A percentile compares a stretch with the other conserved stretches of the same genome.
These are phyloP conservation scores for Liposcelis brunnea DNA, from an alignment of 2,888 invertebrate genomes.

Conservation along the genomic window DNA sequence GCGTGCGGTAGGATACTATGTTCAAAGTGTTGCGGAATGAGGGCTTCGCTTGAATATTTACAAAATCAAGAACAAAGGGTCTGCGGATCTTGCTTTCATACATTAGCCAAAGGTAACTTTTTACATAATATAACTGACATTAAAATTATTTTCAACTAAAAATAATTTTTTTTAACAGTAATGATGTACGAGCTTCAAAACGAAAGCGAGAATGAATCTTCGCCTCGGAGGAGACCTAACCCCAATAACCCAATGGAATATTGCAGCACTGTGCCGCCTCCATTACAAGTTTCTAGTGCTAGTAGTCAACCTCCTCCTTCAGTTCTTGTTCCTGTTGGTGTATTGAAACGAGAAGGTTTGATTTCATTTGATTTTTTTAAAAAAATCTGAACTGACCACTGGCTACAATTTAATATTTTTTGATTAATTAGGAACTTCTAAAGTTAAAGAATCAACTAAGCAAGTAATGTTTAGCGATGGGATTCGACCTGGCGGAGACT, in stretches of 20 bases:
- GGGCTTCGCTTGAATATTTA: conserved; percentile 52
- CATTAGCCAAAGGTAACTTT: conserved; percentile 32
- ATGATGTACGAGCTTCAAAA: conserved; percentile 5
- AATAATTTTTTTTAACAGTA: neutral
- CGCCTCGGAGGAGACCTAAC: conserved; percentile 39
- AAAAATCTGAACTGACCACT: neutral
- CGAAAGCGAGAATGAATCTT: conserved; percentile 1
- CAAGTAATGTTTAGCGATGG: conserved; percentile 77
- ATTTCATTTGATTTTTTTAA: conserved; percentile 14
- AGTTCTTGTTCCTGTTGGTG: conserved; percentile 70
- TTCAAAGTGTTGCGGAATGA: conserved; percentile 56
- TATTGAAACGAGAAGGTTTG: conserved; percentile 51
- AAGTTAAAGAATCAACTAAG: conserved; percentile 19
- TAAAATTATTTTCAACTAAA: neutral
- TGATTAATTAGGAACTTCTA: conserved; percentile 17
- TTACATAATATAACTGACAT: neutral
- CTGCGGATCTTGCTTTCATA: conserved; percentile 50
- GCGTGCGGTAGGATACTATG: conserved; percentile 72
- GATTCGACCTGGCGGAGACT: conserved; percentile 70
- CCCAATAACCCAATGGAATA: conserved; percentile 79
- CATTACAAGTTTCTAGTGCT: conserved; percentile 45
- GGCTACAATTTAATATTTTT: neutral
- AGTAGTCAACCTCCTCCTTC: conserved; percentile 35
- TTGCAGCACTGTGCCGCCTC: conserved; percentile 64
- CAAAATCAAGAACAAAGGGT: conserved; percentile 60